phyloP scores from a whole-genome alignment of 2,797 vertebrate genomes.

The Geotrypetes seraphini region DNA sequence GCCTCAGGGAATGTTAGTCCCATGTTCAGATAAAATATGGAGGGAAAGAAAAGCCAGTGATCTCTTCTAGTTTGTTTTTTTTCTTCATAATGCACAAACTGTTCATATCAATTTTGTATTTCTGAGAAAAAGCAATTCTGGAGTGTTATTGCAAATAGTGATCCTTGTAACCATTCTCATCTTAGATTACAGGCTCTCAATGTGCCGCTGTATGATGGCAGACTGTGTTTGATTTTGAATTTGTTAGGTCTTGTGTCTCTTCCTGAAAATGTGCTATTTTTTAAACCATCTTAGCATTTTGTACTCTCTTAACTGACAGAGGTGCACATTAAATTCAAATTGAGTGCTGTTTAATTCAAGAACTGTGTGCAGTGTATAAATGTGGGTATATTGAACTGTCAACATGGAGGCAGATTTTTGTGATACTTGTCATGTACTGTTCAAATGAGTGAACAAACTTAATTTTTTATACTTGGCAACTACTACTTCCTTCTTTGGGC shows the following conservation, averaged over 20 bases:
- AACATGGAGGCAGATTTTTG: background rate
- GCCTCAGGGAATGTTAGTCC: too few relatives aligned
- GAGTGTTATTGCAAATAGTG: conserved; percentile 10
- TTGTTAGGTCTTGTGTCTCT: conserved; percentile 2
- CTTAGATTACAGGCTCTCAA: conserved; percentile 10
- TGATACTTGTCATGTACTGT: background rate
- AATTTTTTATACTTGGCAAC: too few relatives aligned
- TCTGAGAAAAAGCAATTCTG: conserved; percentile 2
- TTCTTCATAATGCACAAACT: conserved; percentile 13
- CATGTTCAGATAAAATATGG: too few relatives aligned
- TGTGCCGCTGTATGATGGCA: conserved; percentile 1
- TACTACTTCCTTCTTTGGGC: too few relatives aligned
- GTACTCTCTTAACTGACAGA: background rate
- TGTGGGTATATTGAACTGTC: background rate
- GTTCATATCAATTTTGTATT: conserved; percentile 8
- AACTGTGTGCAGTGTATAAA: background rate
- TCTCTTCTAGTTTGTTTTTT: too few relatives aligned
- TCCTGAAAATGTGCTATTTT: background rate
- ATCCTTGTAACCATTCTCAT: conserved; percentile 14
- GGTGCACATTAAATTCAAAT: background rate
- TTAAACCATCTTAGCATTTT: background rate
- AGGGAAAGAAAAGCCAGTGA: too few relatives aligned
- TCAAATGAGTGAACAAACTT: too few relatives aligned
- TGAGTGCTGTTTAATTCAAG: background rate
- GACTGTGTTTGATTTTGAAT: conserved; percentile 1